Evolutionary conservation across 1,140 invertebrate species (phyloP), one percentile per base, ranked within the genome.

Genomic region (Atta colombica): DNA sequence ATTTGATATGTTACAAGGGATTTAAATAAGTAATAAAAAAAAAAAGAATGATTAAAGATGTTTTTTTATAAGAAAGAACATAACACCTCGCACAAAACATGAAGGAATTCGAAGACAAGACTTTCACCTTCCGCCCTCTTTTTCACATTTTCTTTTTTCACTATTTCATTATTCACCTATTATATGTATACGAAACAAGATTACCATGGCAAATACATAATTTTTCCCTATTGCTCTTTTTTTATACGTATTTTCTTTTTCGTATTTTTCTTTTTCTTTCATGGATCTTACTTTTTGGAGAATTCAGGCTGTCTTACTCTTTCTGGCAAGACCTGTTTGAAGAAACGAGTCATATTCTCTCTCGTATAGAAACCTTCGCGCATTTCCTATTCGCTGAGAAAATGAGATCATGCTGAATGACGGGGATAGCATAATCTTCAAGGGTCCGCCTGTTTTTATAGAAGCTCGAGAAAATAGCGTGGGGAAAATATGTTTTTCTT

Each of bases 381-480:
- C 58, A n/a, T 77, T 82, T 49, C 16, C 66, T 87, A 51, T 87
- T 87, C 53, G 49, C 66, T 16, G 14, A 53, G 78, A 87, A 80
- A 89, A 90, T 74, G 85, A 87, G 88, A 89, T 89, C 86, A 77
- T 69, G 85, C 58, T 69, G 61, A 53, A 61, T 68, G 53, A 78
- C 82, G 68, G 39, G 58, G 84, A 45, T 68, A 55, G 85, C n/a
- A 89, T 89, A 87, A 87, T 90, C 77, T 72, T 87, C 58, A 63
- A 55, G 31, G 63, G 49, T 63, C 5, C 63, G 49, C 25, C 31
- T 21, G 21, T 66, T 53, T 31, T 12, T 21, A 35, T 58, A 49
- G 60, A 84, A 21, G 14, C 16, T 25, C 3, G 4, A 8, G 12
- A 31, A 25, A 51, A 18, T 21, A 14, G 7, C 14, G 28, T 10